These are phyloP conservation scores for Petrocephalus microphthalmus DNA, from an alignment of 2,113 vertebrate species.

Conservation along the genomic window DNA sequence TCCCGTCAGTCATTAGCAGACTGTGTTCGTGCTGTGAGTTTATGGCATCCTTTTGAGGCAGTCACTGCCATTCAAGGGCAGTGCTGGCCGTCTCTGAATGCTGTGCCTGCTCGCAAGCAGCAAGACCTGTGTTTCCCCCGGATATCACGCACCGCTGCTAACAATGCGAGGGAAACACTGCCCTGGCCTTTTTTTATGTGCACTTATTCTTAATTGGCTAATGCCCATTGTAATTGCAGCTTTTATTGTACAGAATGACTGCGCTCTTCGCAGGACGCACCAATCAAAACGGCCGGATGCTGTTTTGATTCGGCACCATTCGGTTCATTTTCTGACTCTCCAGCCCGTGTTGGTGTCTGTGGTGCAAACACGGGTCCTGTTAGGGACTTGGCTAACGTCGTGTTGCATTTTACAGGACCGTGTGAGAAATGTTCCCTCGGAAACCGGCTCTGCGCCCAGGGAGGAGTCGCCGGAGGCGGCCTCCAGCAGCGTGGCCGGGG, in stretches of 20 bases:
- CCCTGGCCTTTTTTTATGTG: background rate
- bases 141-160: background rate
- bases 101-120: background rate
- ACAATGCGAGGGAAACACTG: background rate
- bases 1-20: background rate
- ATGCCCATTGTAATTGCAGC: background rate
- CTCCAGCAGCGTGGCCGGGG: conserved; percentile 40
- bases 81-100: background rate
- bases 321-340: background rate
- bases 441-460: conserved; percentile 37
- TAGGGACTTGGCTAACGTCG: background rate
- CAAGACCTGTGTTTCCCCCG: background rate
- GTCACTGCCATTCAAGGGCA: background rate
- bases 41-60: background rate
- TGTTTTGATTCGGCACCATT: too few relatives aligned
- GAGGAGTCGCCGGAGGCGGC: conserved; percentile 45
- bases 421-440: conserved; percentile 54
- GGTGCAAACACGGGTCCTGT: background rate
- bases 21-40: background rate
- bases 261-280: background rate
- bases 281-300: too few relatives aligned
- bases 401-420: conserved; percentile 58
- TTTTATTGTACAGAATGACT: background rate
- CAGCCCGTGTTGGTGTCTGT: background rate
- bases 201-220: background rate